Evolutionary conservation across 2,113 vertebrate species (phyloP).

Genomic region (Heloderma charlesbogerti): DNA sequence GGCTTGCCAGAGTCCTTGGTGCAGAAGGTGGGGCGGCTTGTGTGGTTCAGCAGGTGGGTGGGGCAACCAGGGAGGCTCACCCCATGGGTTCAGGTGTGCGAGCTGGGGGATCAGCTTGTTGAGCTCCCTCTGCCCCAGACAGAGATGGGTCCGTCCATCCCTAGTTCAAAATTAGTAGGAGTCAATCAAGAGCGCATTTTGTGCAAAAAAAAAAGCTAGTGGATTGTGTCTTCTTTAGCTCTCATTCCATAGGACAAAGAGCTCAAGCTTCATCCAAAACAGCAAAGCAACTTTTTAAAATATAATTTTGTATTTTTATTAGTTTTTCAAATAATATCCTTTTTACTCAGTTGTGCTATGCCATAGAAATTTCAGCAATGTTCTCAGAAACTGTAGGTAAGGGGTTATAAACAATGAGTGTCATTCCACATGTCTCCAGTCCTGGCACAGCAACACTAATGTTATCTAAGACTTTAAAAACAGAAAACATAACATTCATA

Average conservation of each 20-base stretch:
- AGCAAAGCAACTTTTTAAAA: neutral
- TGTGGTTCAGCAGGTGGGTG: too few species aligned
- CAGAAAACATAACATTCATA: neutral
- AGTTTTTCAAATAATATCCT: neutral
- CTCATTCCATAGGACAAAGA: neutral
- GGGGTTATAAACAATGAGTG: neutral
- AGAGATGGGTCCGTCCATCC: too few species aligned
- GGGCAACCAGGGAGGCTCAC: too few species aligned
- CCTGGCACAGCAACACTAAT: neutral
- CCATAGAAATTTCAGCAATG: conserved; percentile 15
- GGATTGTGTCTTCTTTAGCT: neutral
- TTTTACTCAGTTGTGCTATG: neutral
- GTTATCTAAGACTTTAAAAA: neutral
- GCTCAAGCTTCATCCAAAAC: neutral
- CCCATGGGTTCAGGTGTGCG: too few species aligned
- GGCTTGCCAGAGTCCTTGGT: too few species aligned
- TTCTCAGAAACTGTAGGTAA: neutral
- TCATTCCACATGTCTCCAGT: neutral
- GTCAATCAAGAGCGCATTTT: neutral
- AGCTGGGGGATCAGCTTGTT: too few species aligned
- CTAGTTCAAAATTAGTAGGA: neutral
- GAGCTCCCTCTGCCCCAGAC: too few species aligned
- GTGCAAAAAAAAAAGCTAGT: neutral
- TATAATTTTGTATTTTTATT: neutral
- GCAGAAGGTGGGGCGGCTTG: too few species aligned